phyloP scores from a whole-genome alignment of 2,113 vertebrate genomes.

The Mohoua ochrocephala region DNA sequence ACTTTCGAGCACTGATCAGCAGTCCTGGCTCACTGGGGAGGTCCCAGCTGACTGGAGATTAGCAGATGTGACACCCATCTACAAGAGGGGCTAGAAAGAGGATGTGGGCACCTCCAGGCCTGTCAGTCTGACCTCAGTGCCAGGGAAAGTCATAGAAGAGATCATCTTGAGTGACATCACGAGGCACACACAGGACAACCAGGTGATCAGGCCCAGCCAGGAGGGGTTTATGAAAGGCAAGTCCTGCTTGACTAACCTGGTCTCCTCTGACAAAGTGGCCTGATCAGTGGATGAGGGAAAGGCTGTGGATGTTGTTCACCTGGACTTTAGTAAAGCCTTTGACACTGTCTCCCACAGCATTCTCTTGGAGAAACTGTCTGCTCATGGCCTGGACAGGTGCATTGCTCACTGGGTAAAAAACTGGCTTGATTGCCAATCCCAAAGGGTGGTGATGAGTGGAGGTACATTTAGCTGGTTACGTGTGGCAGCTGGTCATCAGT shows the following conservation, averaged over 20 bases:
- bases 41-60: not conserved
- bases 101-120: not conserved
- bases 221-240: not conserved
- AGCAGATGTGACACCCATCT: not conserved
- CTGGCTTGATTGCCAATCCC: not conserved
- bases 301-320: not conserved
- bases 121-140: not conserved
- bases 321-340: not conserved
- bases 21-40: no score
- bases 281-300: not conserved
- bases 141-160: not conserved
- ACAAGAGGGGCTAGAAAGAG: not conserved
- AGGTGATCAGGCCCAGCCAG: not conserved
- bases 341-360: not conserved
- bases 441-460: not conserved
- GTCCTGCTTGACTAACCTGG: not conserved
- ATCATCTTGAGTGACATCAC: not conserved
- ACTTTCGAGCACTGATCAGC: not conserved
- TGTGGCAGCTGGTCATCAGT: not conserved
- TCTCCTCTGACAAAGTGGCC: not conserved
- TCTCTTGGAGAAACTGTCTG: not conserved
- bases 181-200: not conserved
- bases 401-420: not conserved
- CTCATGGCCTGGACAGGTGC: not conserved
- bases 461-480: not conserved